phyloP scores from a whole-genome alignment of 2,888 invertebrate genomes.

The Drepanosiphum platanoidis region DNA sequence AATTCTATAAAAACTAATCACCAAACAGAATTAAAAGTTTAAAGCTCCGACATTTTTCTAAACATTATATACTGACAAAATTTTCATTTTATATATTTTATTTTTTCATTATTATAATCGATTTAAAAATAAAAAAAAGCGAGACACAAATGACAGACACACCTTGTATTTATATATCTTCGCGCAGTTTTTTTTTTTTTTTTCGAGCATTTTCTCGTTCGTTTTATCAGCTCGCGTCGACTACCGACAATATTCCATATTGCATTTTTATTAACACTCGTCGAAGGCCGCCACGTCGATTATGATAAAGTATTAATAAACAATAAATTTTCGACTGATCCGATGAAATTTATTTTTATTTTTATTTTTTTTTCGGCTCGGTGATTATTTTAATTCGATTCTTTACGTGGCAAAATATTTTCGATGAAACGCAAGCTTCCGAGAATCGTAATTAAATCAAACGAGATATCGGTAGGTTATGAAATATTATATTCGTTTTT shows the following conservation, averaged over 20 bases:
- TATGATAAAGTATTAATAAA: constrained; percentile 26
- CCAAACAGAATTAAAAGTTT: too few relatives aligned
- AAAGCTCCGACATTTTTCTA: too few relatives aligned
- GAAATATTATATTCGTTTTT: neutral
- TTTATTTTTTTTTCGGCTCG: neutral
- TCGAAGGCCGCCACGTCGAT: constrained; percentile 27
- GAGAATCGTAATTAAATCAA: constrained; percentile 10
- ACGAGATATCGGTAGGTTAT: neutral
- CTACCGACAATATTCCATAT: neutral
- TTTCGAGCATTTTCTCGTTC: neutral
- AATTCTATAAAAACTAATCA: too few relatives aligned
- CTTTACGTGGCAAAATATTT: neutral
- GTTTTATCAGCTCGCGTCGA: constrained; percentile 9
- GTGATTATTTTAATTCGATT: constrained; percentile 13
- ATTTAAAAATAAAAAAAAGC: too few relatives aligned
- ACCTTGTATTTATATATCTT: too few relatives aligned
- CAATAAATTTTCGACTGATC: constrained; percentile 15
- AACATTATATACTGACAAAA: too few relatives aligned
- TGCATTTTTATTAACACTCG: neutral
- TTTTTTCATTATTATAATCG: too few relatives aligned
- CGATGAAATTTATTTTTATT: neutral
- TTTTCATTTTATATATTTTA: too few relatives aligned
- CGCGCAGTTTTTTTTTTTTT: too few relatives aligned
- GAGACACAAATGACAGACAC: too few relatives aligned
- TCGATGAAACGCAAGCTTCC: neutral